phyloP scores from a whole-genome alignment of 2,113 vertebrate species.

The Anolis sagrei region DNA sequence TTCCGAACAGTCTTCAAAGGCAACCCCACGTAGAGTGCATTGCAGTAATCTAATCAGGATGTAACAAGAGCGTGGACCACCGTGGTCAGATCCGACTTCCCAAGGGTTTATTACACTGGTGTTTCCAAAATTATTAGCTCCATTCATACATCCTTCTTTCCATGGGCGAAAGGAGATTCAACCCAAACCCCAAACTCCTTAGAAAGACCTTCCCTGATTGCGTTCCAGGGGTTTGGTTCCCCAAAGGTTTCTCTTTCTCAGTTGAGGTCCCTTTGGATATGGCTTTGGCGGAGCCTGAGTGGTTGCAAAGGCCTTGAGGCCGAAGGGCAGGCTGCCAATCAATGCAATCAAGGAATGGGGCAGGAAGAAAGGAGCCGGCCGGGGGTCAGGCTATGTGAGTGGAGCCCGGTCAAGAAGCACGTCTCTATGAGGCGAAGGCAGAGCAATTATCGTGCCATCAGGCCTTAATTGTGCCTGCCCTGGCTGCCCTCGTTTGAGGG shows the following conservation, averaged over 20 bases:
- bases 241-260: no score
- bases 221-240: background rate
- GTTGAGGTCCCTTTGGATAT: no score
- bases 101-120: no score
- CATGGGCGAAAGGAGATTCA: no score
- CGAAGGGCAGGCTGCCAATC: background rate
- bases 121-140: no score
- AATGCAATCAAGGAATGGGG: background rate
- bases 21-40: no score
- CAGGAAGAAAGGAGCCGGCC: background rate
- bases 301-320: background rate
- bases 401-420: background rate
- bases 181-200: background rate
- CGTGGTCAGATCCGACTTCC: no score
- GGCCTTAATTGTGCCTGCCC: slow-evolving; percentile 9
- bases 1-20: no score
- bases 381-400: background rate
- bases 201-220: background rate
- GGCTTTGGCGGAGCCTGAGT: no score
- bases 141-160: no score
- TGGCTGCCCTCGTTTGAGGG: background rate
- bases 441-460: slow-evolving; percentile 30
- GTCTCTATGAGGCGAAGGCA: background rate
- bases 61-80: no score
- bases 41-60: no score